Conservation (phyloP, 2,888 invertebrate genomes). For the Zelleria hepariella region DNA sequence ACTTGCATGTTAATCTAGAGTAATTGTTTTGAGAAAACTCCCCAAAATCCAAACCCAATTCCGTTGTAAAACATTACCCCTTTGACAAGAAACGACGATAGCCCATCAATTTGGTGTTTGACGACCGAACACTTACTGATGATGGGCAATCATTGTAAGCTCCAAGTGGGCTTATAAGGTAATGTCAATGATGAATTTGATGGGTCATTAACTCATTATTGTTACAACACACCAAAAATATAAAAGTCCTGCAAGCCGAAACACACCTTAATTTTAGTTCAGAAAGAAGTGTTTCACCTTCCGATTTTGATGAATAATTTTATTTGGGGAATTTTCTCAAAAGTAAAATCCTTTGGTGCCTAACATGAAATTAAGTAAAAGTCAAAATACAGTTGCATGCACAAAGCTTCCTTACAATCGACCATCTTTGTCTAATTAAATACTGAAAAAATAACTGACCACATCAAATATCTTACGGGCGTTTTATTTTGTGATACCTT, state of each 20-base stretch:
- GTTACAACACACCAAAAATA: too few relatives aligned
- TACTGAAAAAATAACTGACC: not conserved
- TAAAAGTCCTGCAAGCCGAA: too few relatives aligned
- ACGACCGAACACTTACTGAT: too few relatives aligned
- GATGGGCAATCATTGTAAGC: too few relatives aligned
- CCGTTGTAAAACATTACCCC: not conserved
- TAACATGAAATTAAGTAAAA: not conserved
- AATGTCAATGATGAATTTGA: too few relatives aligned
- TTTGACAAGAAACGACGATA: too few relatives aligned
- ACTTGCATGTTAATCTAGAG: constrained; percentile 29
- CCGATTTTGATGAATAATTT: too few relatives aligned
- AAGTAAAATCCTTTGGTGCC: not conserved
- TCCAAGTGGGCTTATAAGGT: too few relatives aligned
- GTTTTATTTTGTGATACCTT: constrained; percentile 73
- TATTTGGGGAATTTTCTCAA: not conserved
- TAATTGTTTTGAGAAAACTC: not conserved
- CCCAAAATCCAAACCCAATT: not conserved
- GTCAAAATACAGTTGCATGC: not conserved
- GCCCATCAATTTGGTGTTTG: too few relatives aligned
- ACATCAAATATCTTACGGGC: constrained; percentile 34
- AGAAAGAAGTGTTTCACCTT: too few relatives aligned
- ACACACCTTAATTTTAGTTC: too few relatives aligned
- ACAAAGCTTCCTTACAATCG: not conserved
- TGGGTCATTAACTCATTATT: too few relatives aligned
- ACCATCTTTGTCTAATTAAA: not conserved